Conservation (phyloP, 1,140 invertebrate genomes). For the Drosophila gunungcola region DNA sequence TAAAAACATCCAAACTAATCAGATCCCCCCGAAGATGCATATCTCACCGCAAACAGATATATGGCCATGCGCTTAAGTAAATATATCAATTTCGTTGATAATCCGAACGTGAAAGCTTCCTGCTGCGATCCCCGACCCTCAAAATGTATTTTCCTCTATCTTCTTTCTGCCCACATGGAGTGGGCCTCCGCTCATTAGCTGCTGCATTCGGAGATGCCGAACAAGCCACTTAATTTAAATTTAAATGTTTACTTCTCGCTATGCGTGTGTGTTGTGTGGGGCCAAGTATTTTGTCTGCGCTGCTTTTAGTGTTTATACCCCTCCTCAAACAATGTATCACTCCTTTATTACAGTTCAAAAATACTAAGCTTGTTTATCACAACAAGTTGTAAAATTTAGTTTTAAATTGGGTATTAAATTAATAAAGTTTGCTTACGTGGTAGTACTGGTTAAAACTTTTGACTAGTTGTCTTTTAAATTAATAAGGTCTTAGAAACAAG, state of each 20-base stretch:
- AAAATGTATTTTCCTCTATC: neutral
- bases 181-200: slow-evolving; percentile 65
- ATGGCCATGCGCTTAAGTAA: slow-evolving; percentile 38
- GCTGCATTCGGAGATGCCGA: slow-evolving; percentile 74
- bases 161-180: slow-evolving; percentile 20
- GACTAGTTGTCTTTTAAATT: too few species aligned
- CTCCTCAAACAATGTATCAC: slow-evolving; percentile 7
- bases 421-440: too few species aligned
- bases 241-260: slow-evolving; percentile 80
- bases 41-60: slow-evolving; percentile 3
- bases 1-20: neutral
- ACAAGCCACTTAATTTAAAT: slow-evolving; percentile 83
- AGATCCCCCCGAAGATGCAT: slow-evolving; percentile 26
- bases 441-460: too few species aligned
- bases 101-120: slow-evolving; percentile 59
- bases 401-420: too few species aligned
- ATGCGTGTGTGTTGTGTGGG: slow-evolving; percentile 71
- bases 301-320: slow-evolving; percentile 11
- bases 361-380: neutral
- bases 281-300: slow-evolving; percentile 69
- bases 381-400: neutral
- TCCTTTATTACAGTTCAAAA: slow-evolving; percentile 18
- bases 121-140: slow-evolving; percentile 36
- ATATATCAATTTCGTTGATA: slow-evolving; percentile 60
- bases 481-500: neutral